Evolutionary conservation across 2,888 invertebrate genomes (phyloP).

Genomic region (Bhutanitis thaidina): DNA sequence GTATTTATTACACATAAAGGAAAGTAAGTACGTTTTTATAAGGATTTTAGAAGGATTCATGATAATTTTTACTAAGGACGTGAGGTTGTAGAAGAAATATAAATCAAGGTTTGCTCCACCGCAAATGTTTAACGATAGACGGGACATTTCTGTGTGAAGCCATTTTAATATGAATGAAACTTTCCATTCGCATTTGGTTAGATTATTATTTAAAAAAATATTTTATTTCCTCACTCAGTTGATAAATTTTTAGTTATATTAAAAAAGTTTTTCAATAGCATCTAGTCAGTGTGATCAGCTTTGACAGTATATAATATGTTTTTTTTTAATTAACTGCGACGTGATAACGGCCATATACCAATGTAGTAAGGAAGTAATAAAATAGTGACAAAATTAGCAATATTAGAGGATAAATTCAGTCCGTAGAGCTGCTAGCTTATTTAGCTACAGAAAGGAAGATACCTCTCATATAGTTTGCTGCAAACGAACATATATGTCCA

Average conservation of each 20-base stretch:
- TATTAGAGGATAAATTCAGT: constrained; percentile 8
- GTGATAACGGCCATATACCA: constrained; percentile 17
- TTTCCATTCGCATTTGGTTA: constrained; percentile 5
- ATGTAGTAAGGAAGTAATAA: constrained; percentile 12
- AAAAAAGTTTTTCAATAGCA: constrained; percentile 4
- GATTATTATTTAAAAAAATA: not conserved
- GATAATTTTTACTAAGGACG: not conserved
- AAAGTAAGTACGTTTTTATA: constrained; percentile 10
- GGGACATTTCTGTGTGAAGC: not conserved
- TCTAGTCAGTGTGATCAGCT: constrained; percentile 20
- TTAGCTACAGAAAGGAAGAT: not conserved
- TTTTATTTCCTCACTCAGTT: too few species aligned
- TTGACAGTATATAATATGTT: constrained; percentile 1
- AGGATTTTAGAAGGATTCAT: not conserved
- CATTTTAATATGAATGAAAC: not conserved
- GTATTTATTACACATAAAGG: constrained; percentile 10
- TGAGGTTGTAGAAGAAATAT: not conserved
- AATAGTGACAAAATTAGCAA: constrained; percentile 13
- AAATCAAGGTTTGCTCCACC: not conserved
- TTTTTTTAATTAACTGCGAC: constrained; percentile 1
- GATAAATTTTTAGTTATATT: not conserved
- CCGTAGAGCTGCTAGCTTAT: not conserved
- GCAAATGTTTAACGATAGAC: not conserved
- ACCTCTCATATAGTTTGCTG: not conserved
- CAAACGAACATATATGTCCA: too few species aligned